Evolutionary conservation across 2,113 vertebrate genomes (phyloP).

Genomic region (Scolopax mira): DNA sequence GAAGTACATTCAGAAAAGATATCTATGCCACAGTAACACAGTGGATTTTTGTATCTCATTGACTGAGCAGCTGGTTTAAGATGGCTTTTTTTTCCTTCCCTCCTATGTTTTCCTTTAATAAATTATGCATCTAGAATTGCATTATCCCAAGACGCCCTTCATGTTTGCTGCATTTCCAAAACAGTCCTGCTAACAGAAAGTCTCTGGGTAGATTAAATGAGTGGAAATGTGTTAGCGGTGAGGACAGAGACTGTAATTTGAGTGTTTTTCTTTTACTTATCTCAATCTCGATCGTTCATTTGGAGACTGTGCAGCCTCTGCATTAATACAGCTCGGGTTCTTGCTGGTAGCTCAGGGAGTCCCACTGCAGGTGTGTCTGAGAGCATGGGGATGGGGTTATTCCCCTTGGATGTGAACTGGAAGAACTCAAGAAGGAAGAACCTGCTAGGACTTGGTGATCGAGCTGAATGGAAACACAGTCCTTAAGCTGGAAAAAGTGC

Average conservation of each 20-base stretch:
- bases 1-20: not conserved
- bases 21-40: not conserved
- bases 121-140: slow-evolving; percentile 52
- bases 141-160: not conserved
- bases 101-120: not conserved
- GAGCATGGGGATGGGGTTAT: not conserved
- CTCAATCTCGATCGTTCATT: not conserved
- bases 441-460: not conserved
- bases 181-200: not conserved
- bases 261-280: slow-evolving; percentile 1
- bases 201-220: not conserved
- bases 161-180: not conserved
- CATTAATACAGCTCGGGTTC: not conserved
- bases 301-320: not conserved
- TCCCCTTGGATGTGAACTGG: not conserved
- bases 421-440: not conserved
- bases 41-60: not conserved
- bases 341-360: not conserved
- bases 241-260: not conserved
- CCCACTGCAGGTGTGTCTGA: not conserved
- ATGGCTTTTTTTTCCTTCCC: not conserved
- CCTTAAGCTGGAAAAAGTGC: not conserved
- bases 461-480: not conserved
- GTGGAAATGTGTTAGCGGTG: not conserved
- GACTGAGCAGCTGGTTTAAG: not conserved